Evolutionary conservation across 2,113 vertebrate species (phyloP).

Genomic region (Apistogramma diplotaenia): DNA sequence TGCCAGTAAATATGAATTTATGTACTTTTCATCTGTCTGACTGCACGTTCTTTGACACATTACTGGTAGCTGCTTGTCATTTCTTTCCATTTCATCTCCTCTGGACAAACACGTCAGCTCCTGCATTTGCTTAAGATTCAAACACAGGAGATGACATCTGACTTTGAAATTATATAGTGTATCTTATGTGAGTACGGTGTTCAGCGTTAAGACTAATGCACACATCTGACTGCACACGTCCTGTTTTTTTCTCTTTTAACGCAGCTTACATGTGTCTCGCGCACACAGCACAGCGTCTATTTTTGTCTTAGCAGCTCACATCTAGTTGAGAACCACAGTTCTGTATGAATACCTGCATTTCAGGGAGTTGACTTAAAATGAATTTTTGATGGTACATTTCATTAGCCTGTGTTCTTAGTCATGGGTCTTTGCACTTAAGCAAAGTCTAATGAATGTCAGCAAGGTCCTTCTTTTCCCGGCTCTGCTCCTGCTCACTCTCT

Average conservation of each 20-base stretch:
- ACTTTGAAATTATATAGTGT: not conserved
- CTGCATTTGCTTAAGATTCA: not conserved
- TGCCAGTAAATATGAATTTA: not conserved
- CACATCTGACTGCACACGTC: not conserved
- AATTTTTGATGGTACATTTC: not conserved
- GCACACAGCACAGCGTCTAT: not conserved
- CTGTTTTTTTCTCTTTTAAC: not conserved
- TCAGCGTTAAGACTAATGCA: not conserved
- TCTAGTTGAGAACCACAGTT: not conserved
- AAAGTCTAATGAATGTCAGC: not conserved
- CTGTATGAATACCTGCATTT: not conserved
- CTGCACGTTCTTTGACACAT: conserved; percentile 1
- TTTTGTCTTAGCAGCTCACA: not conserved
- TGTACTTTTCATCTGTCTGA: not conserved
- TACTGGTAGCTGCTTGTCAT: not conserved
- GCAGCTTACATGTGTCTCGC: not conserved
- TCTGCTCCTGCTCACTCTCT: not conserved
- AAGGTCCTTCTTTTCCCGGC: not conserved
- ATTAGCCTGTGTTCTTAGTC: not conserved
- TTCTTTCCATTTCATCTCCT: not conserved
- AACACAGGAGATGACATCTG: not conserved
- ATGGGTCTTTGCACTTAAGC: not conserved
- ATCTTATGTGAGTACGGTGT: not conserved
- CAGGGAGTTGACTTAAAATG: not conserved
- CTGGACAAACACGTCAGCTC: not conserved